phyloP scores from a whole-genome alignment of 2,888 invertebrate species.

The Hypomecis punctinalis region DNA sequence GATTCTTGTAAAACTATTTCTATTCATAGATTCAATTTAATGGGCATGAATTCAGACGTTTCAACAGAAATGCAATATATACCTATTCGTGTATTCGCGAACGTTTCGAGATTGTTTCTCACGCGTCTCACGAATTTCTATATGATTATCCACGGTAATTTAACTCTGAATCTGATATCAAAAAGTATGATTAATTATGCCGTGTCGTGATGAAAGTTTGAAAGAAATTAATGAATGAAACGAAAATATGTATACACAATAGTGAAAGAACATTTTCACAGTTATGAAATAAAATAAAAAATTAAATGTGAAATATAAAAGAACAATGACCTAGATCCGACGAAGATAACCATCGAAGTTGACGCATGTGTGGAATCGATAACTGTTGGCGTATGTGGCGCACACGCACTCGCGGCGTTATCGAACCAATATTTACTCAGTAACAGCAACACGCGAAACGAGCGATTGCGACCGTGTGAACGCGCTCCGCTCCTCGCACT shows the following conservation, averaged over 20 bases:
- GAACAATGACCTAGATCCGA: slow-evolving; percentile 84
- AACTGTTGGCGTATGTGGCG: slow-evolving; percentile 64
- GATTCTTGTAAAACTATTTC: slow-evolving; percentile 26
- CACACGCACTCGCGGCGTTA: slow-evolving; percentile 76
- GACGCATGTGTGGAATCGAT: slow-evolving; percentile 83
- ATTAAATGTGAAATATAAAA: slow-evolving; percentile 72
- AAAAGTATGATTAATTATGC: neutral
- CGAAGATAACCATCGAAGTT: slow-evolving; percentile 80
- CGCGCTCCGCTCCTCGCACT: slow-evolving; percentile 49
- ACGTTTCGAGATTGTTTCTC: slow-evolving; percentile 12
- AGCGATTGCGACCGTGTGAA: slow-evolving; percentile 65
- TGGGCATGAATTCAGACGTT: slow-evolving; percentile 23
- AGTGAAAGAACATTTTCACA: too few species aligned
- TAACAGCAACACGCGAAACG: slow-evolving; percentile 74
- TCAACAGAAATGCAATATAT: slow-evolving; percentile 10
- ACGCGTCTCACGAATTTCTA: slow-evolving; percentile 10
- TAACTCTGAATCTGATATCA: neutral
- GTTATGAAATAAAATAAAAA: slow-evolving; percentile 57
- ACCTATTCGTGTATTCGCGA: slow-evolving; percentile 12
- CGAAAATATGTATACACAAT: too few species aligned
- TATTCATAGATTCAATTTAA: slow-evolving; percentile 24
- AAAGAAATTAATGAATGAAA: slow-evolving; percentile 23
- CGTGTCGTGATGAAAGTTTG: neutral
- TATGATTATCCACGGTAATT: slow-evolving; percentile 18
- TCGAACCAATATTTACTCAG: slow-evolving; percentile 79